These are phyloP conservation scores for Oxyscelio sp. DNA, from an alignment of 2,888 invertebrate genomes.

Conservation along the genomic window DNA sequence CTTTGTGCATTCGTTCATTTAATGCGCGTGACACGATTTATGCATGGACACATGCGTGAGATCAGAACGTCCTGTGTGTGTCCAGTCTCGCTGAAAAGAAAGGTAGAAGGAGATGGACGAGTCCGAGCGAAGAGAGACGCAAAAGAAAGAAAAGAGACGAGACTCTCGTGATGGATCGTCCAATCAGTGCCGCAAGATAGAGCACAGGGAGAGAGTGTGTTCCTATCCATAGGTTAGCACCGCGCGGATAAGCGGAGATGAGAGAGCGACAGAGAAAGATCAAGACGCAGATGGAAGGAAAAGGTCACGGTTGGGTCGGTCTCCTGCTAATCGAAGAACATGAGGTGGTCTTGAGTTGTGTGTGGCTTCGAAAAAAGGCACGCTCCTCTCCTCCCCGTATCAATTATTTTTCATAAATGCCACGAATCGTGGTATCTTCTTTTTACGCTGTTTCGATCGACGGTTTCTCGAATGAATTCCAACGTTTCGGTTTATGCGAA, in stretches of 20 bases:
- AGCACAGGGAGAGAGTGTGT: conserved; percentile 84
- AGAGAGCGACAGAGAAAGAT: conserved; percentile 77
- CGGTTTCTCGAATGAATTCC: conserved; percentile 61
- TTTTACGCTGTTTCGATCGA: conserved; percentile 58
- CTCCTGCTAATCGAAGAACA: conserved; percentile 88
- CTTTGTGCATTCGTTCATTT: conserved; percentile 11
- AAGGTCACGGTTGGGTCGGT: conserved; percentile 88
- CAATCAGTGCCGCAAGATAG: conserved; percentile 90
- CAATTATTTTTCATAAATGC: conserved; percentile 76
- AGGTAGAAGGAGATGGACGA: conserved; percentile 74
- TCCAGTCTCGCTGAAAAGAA: conserved; percentile 66
- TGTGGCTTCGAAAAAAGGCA: conserved; percentile 77
- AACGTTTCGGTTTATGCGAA: conserved; percentile 50
- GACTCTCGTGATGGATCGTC: conserved; percentile 90
- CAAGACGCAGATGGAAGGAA: conserved; percentile 80
- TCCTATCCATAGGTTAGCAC: conserved; percentile 81
- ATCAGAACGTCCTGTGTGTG: conserved; percentile 64
- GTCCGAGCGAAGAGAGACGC: conserved; percentile 77
- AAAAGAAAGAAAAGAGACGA: conserved; percentile 75
- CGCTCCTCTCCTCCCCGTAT: conserved; percentile 64
- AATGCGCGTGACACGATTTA: conserved; percentile 71
- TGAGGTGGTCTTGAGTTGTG: conserved; percentile 80
- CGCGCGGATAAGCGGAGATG: conserved; percentile 79
- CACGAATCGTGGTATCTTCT: conserved; percentile 67
- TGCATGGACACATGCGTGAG: conserved; percentile 71